A percentile compares a stretch with the other conserved stretches of the same genome.
Evolutionary conservation across 2,797 vertebrate genomes (phyloP).

Genomic region (Bucorvus abyssinicus): DNA sequence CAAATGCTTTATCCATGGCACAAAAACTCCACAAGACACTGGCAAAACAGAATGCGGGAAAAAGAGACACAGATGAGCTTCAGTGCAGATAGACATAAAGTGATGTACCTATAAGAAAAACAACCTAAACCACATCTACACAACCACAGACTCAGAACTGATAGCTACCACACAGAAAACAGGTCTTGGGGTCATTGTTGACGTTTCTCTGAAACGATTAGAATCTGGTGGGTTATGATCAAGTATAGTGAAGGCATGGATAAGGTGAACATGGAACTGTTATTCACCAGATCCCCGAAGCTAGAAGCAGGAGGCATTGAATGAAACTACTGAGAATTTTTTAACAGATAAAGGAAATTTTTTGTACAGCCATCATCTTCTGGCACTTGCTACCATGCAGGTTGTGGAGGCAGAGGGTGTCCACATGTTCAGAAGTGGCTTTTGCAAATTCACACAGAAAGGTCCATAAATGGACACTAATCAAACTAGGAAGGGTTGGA

Average conservation of each 20-base stretch:
- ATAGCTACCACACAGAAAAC: neutral
- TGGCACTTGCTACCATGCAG: neutral
- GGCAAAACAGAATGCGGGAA: neutral
- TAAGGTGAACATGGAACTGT: neutral
- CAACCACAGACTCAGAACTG: neutral
- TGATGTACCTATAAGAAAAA: neutral
- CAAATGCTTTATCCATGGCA: neutral
- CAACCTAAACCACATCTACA: neutral
- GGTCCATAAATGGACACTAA: neutral
- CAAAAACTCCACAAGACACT: neutral
- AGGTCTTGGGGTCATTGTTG: neutral
- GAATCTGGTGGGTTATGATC: neutral
- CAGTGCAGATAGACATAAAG: neutral
- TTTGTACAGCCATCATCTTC: neutral
- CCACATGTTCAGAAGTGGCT: neutral
- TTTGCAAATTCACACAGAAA: neutral
- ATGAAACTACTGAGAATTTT: neutral
- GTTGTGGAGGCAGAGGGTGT: neutral
- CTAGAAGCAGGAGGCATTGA: neutral
- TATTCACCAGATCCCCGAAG: neutral
- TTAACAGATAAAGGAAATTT: neutral
- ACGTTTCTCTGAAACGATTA: neutral
- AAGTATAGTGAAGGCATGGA: neutral
- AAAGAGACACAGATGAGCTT: neutral
- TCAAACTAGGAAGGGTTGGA: neutral